phyloP scores from a whole-genome alignment of 1,140 invertebrate species.

The Drosophila nasuta region DNA sequence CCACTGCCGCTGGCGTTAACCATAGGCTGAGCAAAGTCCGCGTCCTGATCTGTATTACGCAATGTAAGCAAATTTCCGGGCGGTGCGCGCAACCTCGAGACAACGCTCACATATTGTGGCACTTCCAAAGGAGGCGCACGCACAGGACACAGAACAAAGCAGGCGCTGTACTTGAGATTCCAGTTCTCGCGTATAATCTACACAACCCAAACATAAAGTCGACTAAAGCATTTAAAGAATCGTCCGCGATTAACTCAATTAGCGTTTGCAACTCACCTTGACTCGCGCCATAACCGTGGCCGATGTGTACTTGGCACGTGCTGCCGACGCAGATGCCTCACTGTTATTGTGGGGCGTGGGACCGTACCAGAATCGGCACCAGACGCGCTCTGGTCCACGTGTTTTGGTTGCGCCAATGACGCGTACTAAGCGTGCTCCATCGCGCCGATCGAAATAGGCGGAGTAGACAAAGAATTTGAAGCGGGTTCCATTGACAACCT shows the following conservation, averaged over 20 bases:
- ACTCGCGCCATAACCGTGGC: constrained; percentile 91
- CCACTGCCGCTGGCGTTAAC: constrained; percentile 17
- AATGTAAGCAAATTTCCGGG: constrained; percentile 88
- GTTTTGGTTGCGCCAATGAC: constrained; percentile 95
- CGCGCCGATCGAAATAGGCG: constrained; percentile 92
- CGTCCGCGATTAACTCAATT: too few relatives aligned
- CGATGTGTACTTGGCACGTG: constrained; percentile 85
- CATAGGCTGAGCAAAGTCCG: constrained; percentile 58
- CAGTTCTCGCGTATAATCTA: constrained; percentile 95
- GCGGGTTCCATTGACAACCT: constrained; percentile 87
- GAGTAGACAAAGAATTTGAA: constrained; percentile 97
- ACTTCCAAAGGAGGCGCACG: constrained; percentile 86
- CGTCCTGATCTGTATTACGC: constrained; percentile 86
- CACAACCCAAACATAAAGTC: neutral
- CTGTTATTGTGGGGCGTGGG: constrained; percentile 61
- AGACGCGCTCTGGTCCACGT: constrained; percentile 91
- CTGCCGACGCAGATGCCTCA: constrained; percentile 41
- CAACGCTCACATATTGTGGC: constrained; percentile 89
- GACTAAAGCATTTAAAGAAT: neutral
- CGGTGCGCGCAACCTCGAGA: constrained; percentile 86
- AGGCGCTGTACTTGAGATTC: constrained; percentile 96
- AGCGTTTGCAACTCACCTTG: constrained; percentile 86
- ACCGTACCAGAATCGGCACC: constrained; percentile 93
- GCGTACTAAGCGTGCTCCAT: constrained; percentile 89
- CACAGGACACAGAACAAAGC: constrained; percentile 93